A percentile compares a stretch with the other conserved stretches of the same genome.
Conservation (phyloP, 1,140 invertebrate species). For the Xylocopa sonorina region DNA sequence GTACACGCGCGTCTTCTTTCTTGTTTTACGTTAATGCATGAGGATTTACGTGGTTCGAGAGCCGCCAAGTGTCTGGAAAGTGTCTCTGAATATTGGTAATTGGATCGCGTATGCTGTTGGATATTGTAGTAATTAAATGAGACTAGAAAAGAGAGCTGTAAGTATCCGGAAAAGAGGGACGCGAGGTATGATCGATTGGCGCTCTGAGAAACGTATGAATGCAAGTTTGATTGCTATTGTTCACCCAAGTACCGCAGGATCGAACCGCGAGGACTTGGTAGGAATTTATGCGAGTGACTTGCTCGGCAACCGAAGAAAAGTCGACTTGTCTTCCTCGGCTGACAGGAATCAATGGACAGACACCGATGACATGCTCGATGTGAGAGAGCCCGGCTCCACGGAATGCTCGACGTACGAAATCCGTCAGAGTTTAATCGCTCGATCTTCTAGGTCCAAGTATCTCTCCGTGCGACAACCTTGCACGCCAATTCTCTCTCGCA, state of each 20-base stretch:
- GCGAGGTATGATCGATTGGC: not conserved
- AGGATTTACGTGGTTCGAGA: too few species aligned
- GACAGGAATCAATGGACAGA: constrained; percentile 51
- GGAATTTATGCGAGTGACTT: constrained; percentile 47
- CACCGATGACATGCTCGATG: constrained; percentile 40
- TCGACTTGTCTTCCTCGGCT: constrained; percentile 40
- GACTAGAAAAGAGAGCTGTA: not conserved
- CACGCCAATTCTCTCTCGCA: not conserved
- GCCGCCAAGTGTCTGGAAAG: too few species aligned
- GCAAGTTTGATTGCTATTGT: constrained; percentile 33
- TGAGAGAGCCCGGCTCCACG: constrained; percentile 1
- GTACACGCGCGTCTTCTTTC: not conserved
- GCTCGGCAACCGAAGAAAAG: constrained; percentile 35
- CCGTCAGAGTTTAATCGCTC: constrained; percentile 39
- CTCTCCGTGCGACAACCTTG: constrained; percentile 5
- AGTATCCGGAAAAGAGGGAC: constrained; percentile 8
- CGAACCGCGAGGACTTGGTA: constrained; percentile 7
- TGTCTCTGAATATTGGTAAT: too few species aligned
- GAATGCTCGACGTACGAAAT: constrained; percentile 34
- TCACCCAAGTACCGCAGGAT: not conserved
- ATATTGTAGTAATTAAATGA: too few species aligned
- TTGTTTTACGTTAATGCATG: too few species aligned
- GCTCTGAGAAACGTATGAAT: constrained; percentile 14
- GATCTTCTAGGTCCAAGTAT: constrained; percentile 1
- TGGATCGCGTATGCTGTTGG: not conserved